Evolutionary conservation across 2,888 invertebrate species (phyloP).

Genomic region (Drosophila picticornis): DNA sequence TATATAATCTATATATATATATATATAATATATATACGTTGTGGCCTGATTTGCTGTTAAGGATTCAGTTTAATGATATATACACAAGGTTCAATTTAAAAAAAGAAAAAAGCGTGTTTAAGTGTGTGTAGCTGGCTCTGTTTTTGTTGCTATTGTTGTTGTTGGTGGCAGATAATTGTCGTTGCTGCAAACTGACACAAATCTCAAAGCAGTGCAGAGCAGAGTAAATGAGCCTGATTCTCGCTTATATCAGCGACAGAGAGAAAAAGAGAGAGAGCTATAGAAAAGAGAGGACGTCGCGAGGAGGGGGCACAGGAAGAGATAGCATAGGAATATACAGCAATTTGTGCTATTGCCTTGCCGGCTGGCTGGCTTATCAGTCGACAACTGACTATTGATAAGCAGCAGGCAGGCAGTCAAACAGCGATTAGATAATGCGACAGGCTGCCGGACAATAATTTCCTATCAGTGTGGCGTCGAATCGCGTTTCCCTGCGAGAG

Average conservation of each 20-base stretch:
- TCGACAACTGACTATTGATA: slow-evolving; percentile 49
- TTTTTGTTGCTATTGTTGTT: slow-evolving; percentile 10
- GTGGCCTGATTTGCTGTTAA: neutral
- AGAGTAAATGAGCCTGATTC: slow-evolving; percentile 60
- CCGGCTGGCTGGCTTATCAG: slow-evolving; percentile 44
- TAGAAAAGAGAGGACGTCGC: neutral
- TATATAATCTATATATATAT: neutral
- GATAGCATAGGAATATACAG: slow-evolving; percentile 48
- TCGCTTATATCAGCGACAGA: slow-evolving; percentile 34
- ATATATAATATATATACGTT: neutral
- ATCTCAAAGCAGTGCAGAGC: slow-evolving; percentile 39
- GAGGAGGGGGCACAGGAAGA: slow-evolving; percentile 42
- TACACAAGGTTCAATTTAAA: neutral
- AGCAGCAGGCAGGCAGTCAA: slow-evolving; percentile 28
- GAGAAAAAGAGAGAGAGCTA: neutral
- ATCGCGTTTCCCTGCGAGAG: neutral
- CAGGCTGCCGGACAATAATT: slow-evolving; percentile 15
- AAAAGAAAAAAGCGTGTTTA: neutral
- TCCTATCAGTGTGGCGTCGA: slow-evolving; percentile 21
- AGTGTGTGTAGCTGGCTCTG: neutral
- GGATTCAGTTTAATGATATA: neutral
- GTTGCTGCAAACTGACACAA: slow-evolving; percentile 54
- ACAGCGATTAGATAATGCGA: slow-evolving; percentile 55
- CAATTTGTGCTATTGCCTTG: slow-evolving; percentile 38
- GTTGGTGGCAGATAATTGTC: slow-evolving; percentile 32